A percentile compares a stretch with the other conserved stretches of the same genome.
phyloP scores from a whole-genome alignment of 2,888 invertebrate genomes.

The Ophraella communa region DNA sequence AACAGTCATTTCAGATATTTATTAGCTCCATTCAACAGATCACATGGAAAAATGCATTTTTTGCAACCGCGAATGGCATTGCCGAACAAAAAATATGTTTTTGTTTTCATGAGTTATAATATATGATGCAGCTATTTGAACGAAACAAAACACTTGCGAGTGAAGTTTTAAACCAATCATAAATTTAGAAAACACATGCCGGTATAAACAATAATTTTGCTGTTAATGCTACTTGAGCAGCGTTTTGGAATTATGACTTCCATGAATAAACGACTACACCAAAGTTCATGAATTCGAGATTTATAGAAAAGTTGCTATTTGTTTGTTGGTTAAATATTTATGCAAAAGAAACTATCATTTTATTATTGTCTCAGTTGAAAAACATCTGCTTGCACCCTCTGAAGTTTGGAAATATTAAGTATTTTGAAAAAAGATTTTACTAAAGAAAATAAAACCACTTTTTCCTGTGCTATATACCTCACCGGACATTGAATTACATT shows the following conservation, averaged over 20 bases:
- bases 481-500: too few species aligned
- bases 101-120: conserved; percentile 15
- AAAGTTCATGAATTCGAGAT: too few species aligned
- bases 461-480: too few species aligned
- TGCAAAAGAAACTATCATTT: too few species aligned
- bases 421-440: too few species aligned
- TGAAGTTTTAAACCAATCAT: conserved; percentile 3
- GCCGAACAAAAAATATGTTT: conserved; percentile 13
- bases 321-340: neutral
- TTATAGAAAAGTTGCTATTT: neutral
- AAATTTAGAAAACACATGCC: neutral
- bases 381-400: too few species aligned
- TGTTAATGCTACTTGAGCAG: neutral
- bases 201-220: neutral
- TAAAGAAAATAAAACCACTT: too few species aligned
- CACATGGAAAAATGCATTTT: conserved; percentile 25
- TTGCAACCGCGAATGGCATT: conserved; percentile 22
- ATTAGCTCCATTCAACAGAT: conserved; percentile 24
- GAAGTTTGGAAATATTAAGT: too few species aligned
- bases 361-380: too few species aligned
- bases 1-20: conserved; percentile 31
- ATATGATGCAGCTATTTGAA: conserved; percentile 11
- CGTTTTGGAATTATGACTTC: neutral
- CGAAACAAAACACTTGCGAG: conserved; percentile 16
- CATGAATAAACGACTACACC: too few species aligned